Base-by-base conservation (phyloP, 1,140 invertebrate genomes). In the Drosophila watanabei region DNA sequence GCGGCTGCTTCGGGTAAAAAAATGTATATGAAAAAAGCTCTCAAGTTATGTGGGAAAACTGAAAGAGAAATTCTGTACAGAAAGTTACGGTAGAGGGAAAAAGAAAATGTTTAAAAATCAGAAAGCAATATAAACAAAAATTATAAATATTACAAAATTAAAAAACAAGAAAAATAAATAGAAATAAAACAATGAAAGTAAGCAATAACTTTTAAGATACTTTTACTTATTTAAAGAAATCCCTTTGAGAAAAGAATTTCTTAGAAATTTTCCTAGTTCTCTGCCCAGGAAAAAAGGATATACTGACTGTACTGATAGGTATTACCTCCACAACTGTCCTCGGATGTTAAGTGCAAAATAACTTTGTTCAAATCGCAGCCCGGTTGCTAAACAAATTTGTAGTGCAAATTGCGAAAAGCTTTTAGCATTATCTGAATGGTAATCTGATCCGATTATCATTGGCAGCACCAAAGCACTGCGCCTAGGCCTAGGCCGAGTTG, bases 391-490 rank as follows among this genome's bases (percentile, higher is more conserved):
- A 82, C 81, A 85, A 90, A 90, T 89, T 89, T 89, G 86, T 89
- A 71, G 73, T 60, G 86, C 86, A 89, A 89, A 89, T 89, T 90
- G 86, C 86, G 69, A 89, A 89, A 89, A 90, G 86, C 86, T 89
- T 90, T 89, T 89, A 89, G 83, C 65, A 86, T 80, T 89, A 89
- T 89, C 86, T 56, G 68, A 45, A 32, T 59, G 75, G 86, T 89
- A 89, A 89, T 89, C 86, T 89, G 86, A 89, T 89, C 87, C 79
- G 86, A 89, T 89, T 89, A 89, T 89, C 86, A 89, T 82, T 85
- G 81, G 83, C 86, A 70, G 82, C 80, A 78, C 20, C 46, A 28
- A 14, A 16, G 46, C 46, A 49, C 63, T 48, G 43, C 80, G 33
- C 45, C 51, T 33, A 32, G 6, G 52, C 54, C 52, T n/a, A 52